phyloP scores from a whole-genome alignment of 2,797 vertebrate species.

The Lerista edwardsae region DNA sequence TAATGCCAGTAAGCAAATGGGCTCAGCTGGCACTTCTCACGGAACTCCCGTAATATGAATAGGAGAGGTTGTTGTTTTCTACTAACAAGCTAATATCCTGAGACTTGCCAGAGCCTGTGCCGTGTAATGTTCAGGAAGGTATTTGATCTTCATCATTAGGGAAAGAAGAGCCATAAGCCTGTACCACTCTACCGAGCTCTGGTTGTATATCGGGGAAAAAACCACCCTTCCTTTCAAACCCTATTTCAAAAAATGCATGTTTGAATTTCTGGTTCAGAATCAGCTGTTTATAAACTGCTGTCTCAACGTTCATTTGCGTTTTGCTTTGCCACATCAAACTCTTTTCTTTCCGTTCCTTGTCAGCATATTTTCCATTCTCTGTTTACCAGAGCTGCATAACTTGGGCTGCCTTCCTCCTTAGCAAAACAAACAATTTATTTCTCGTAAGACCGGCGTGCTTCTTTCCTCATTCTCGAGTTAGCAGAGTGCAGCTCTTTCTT shows the following conservation, averaged over 20 bases:
- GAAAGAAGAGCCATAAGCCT: background rate
- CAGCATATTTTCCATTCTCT: conserved; percentile 1
- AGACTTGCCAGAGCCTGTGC: background rate
- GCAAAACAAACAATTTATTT: background rate
- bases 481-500: background rate
- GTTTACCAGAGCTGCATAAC: conserved; percentile 1
- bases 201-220: too few species aligned
- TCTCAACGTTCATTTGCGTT: background rate
- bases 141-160: background rate
- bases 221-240: too few species aligned
- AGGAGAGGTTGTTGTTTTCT: background rate
- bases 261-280: conserved; percentile 13
- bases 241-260: background rate
- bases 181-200: too few species aligned
- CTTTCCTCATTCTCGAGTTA: background rate
- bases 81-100: background rate
- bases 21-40: background rate
- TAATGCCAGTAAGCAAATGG: background rate
- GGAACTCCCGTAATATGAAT: background rate
- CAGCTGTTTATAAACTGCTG: conserved; percentile 10
- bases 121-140: background rate
- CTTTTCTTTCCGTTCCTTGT: background rate
- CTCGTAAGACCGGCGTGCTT: background rate
- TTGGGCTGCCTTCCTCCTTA: background rate
- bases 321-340: background rate